Evolutionary conservation across 2,797 vertebrate species (phyloP).

Genomic region (Hipposideros larvatus): DNA sequence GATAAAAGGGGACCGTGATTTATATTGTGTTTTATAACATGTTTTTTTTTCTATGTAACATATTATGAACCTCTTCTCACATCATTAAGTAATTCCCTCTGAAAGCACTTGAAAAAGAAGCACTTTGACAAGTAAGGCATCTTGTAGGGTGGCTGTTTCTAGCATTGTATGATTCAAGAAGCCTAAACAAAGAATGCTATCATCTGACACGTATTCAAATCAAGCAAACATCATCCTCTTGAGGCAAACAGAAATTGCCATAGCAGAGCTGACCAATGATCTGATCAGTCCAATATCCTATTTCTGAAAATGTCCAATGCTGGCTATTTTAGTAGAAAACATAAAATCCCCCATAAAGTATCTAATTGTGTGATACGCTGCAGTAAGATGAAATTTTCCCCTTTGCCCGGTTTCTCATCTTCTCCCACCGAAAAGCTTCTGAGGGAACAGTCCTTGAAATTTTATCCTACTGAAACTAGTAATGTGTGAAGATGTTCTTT

Average conservation of each 20-base stretch:
- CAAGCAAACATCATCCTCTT: slow-evolving; percentile 22
- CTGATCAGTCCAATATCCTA: slow-evolving; percentile 64
- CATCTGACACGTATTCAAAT: slow-evolving; percentile 51
- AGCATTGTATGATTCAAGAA: slow-evolving; percentile 7
- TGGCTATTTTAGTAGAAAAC: slow-evolving; percentile 68
- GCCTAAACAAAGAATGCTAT: slow-evolving; percentile 1
- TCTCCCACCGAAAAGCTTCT: slow-evolving; percentile 52
- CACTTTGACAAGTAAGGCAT: not conserved
- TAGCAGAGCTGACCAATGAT: slow-evolving; percentile 56
- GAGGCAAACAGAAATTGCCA: slow-evolving; percentile 55
- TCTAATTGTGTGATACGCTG: slow-evolving; percentile 66
- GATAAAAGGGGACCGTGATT: not conserved
- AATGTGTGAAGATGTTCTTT: slow-evolving; percentile 66
- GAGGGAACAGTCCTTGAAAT: slow-evolving; percentile 67
- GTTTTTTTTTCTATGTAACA: not conserved
- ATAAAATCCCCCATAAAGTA: slow-evolving; percentile 70
- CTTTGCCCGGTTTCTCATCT: slow-evolving; percentile 51
- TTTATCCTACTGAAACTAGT: slow-evolving; percentile 54
- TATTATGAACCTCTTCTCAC: not conserved
- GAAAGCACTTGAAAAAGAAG: not conserved
- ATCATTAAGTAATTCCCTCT: not conserved
- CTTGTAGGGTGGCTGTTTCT: not conserved
- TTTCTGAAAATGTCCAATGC: slow-evolving; percentile 64
- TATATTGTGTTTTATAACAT: not conserved
- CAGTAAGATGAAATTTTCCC: slow-evolving; percentile 56